Percentiles rank a stretch among this genome's conserved stretches.
These are phyloP conservation scores for Myodes glareolus DNA, from an alignment of 2,113 vertebrate genomes.

Conservation along the genomic window DNA sequence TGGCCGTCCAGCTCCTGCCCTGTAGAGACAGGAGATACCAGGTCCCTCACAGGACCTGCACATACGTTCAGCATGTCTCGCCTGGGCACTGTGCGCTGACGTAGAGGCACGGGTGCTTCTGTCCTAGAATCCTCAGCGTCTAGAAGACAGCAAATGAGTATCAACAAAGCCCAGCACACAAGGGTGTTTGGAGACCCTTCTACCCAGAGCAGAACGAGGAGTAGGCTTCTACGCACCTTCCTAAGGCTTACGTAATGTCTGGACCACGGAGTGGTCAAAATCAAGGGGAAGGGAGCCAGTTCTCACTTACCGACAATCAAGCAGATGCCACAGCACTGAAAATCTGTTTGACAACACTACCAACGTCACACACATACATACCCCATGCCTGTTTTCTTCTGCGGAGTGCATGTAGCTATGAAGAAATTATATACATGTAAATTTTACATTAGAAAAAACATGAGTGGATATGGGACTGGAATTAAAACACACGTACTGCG, in stretches of 20 bases:
- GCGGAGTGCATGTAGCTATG: not conserved
- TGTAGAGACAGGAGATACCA: not conserved
- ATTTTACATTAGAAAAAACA: not conserved
- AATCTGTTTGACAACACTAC: accelerated
- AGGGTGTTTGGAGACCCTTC: not conserved
- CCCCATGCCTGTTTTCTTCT: not conserved
- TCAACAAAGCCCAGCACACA: not conserved
- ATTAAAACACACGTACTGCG: not conserved
- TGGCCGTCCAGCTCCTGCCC: not conserved
- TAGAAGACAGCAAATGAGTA: not conserved
- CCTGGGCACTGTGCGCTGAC: not conserved
- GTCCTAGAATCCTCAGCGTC: not conserved
- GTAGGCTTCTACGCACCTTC: not conserved
- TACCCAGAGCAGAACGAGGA: not conserved
- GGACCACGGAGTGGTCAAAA: not conserved
- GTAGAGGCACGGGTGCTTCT: not conserved
- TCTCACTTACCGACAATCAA: not conserved
- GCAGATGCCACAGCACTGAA: not conserved
- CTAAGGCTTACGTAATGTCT: not conserved
- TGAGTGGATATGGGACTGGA: not conserved
- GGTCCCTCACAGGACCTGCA: accelerated
- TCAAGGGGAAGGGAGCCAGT: not conserved
- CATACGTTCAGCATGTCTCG: not conserved
- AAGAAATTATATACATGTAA: not conserved
- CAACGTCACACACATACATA: accelerated